These are phyloP conservation scores for Polyodon spathula DNA, from an alignment of 2,113 vertebrate species.

Conservation along the genomic window DNA sequence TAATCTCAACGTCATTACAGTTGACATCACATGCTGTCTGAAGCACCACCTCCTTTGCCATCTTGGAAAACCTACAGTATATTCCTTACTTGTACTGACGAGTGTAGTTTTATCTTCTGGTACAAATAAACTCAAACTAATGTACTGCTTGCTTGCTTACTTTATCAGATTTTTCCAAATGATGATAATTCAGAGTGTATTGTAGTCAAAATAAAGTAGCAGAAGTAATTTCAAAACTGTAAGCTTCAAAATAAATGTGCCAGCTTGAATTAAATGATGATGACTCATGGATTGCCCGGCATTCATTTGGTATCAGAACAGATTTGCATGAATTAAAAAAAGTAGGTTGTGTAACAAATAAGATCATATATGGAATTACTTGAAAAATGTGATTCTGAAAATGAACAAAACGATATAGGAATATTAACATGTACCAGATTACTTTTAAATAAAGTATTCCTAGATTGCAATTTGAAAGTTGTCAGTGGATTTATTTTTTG, in stretches of 20 bases:
- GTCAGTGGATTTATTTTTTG: too few relatives aligned
- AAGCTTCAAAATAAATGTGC: neutral
- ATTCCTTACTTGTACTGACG: too few relatives aligned
- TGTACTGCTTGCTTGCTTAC: neutral
- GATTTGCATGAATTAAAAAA: slow-evolving; percentile 9
- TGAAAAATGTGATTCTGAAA: neutral
- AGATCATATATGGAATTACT: neutral
- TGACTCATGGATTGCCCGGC: slow-evolving; percentile 2
- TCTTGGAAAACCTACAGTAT: too few relatives aligned
- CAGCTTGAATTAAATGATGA: slow-evolving; percentile 2
- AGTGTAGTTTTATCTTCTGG: too few relatives aligned
- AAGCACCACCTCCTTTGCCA: too few relatives aligned
- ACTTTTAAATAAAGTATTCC: too few relatives aligned
- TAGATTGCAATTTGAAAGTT: too few relatives aligned
- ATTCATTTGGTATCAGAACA: slow-evolving; percentile 10
- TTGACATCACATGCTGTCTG: too few relatives aligned
- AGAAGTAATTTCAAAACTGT: neutral
- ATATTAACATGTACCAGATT: too few relatives aligned
- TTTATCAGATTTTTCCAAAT: slow-evolving; percentile 10
- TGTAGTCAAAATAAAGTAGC: neutral
- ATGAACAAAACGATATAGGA: too few relatives aligned
- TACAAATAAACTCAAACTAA: too few relatives aligned
- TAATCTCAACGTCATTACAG: too few relatives aligned
- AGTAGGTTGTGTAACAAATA: slow-evolving; percentile 3
- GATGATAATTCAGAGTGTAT: slow-evolving; percentile 5